Conservation (phyloP, 1,140 invertebrate species). For the Sogatella furcifera region DNA sequence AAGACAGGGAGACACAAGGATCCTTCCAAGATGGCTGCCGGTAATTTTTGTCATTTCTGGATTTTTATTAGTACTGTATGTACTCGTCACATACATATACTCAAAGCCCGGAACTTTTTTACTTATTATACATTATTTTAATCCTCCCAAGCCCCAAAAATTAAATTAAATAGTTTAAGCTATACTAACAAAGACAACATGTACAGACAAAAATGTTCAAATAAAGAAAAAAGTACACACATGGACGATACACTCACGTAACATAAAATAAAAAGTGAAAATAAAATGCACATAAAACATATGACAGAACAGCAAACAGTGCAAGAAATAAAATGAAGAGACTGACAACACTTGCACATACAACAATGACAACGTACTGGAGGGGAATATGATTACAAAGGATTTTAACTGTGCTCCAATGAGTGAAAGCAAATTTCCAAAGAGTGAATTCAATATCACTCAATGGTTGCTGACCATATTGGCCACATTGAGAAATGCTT, state of each 20-base stretch:
- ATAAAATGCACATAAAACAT: slow-evolving; percentile 30
- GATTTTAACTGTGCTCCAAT: too few species aligned
- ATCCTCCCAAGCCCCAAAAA: too few species aligned
- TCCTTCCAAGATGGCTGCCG: slow-evolving; percentile 28
- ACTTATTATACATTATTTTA: too few species aligned
- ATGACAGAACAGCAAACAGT: slow-evolving; percentile 16
- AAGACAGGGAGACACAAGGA: slow-evolving; percentile 36
- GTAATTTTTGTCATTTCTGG: slow-evolving; percentile 7
- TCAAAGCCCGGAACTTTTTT: too few species aligned
- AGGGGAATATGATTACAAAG: too few species aligned
- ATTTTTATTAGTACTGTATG: too few species aligned
- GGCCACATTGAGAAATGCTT: too few species aligned
- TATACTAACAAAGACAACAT: slow-evolving; percentile 24
- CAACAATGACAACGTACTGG: slow-evolving; percentile 9
- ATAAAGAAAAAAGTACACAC: slow-evolving; percentile 29
- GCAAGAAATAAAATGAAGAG: slow-evolving; percentile 18
- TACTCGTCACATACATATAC: too few species aligned
- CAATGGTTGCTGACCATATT: too few species aligned
- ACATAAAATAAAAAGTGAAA: slow-evolving; percentile 41
- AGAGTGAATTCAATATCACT: too few species aligned
- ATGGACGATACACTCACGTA: slow-evolving; percentile 43
- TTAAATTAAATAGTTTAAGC: slow-evolving; percentile 10
- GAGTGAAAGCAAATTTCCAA: too few species aligned
- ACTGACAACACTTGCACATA: slow-evolving; percentile 21
- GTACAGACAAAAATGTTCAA: slow-evolving; percentile 15